A percentile compares a stretch with the other conserved stretches of the same genome.
phyloP scores from a whole-genome alignment of 2,797 vertebrate genomes.

The Sebastes hopkinsi region DNA sequence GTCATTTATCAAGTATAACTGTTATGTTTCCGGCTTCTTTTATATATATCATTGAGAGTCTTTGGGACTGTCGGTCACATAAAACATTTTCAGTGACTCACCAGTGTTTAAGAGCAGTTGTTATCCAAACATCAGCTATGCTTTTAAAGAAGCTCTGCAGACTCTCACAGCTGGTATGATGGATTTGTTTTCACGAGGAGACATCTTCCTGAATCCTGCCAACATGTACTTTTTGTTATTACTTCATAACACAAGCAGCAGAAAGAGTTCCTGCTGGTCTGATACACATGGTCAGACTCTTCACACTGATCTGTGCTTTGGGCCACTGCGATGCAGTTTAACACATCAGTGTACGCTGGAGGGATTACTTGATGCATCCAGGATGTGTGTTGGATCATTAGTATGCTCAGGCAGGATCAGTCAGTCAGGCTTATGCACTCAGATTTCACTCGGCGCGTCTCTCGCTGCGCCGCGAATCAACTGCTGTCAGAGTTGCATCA shows the following conservation, averaged over 20 bases:
- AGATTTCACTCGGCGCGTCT: constrained; percentile 9
- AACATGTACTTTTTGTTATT: constrained; percentile 15
- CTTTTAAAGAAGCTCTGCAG: not conserved
- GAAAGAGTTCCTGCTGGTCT: constrained; percentile 10
- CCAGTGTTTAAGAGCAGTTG: not conserved
- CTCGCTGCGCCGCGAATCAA: not conserved
- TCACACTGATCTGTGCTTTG: constrained; percentile 2
- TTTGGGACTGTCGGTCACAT: not conserved
- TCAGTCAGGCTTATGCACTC: constrained; percentile 35
- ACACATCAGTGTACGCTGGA: not conserved
- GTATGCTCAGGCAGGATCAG: constrained; percentile 36
- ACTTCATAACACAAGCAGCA: not conserved
- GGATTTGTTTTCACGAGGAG: not conserved
- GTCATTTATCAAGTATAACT: not conserved
- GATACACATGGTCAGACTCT: not conserved
- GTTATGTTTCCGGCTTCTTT: not conserved
- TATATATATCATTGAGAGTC: not conserved
- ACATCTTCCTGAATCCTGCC: not conserved
- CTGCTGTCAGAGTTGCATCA: constrained; percentile 46
- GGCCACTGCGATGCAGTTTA: not conserved
- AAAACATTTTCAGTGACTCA: not conserved
- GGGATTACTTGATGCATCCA: constrained; percentile 24
- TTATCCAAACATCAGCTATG: not conserved
- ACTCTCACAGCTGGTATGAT: not conserved
- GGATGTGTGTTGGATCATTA: constrained; percentile 23